A percentile compares a stretch with the other conserved stretches of the same genome.
Evolutionary conservation across 2,797 vertebrate genomes (phyloP).

Genomic region (Macropodus opercularis): DNA sequence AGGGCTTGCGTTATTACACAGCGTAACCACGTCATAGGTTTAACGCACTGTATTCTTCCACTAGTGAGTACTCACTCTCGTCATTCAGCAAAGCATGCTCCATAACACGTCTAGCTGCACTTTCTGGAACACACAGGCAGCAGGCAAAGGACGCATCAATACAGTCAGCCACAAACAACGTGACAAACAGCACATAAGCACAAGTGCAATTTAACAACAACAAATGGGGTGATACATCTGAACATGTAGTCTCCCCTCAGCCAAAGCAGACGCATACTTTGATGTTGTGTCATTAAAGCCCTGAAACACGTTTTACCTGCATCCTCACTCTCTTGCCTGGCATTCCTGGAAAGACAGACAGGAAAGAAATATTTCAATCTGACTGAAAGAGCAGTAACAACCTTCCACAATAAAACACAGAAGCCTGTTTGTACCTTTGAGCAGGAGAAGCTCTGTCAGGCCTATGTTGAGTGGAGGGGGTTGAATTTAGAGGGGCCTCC

Average conservation of each 20-base stretch:
- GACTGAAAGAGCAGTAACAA: rapidly evolving
- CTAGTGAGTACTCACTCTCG: constrained; percentile 89
- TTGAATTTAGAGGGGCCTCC: constrained; percentile 72
- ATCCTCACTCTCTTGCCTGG: constrained; percentile 61
- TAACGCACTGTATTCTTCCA: constrained; percentile 1
- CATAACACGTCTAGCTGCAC: constrained; percentile 88
- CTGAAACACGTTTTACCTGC: constrained; percentile 68
- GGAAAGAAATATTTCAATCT: not conserved
- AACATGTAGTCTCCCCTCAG: constrained; percentile 26
- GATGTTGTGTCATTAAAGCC: not conserved
- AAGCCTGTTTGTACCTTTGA: constrained; percentile 73
- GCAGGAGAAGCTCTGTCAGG: constrained; percentile 70
- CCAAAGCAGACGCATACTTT: constrained; percentile 50
- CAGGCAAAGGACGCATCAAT: constrained; percentile 58
- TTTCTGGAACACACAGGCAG: constrained; percentile 84
- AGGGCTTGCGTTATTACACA: not conserved
- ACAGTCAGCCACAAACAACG: constrained; percentile 48
- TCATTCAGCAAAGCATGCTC: constrained; percentile 97
- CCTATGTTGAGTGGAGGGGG: constrained; percentile 54
- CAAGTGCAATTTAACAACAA: constrained; percentile 38
- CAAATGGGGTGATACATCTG: constrained; percentile 15
- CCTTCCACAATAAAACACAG: not conserved
- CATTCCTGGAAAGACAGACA: constrained; percentile 58
- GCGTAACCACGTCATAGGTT: not conserved
- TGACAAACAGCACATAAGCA: constrained; percentile 54